These are phyloP conservation scores for Oligia strigilis DNA, from an alignment of 2,888 invertebrate genomes.

Conservation along the genomic window DNA sequence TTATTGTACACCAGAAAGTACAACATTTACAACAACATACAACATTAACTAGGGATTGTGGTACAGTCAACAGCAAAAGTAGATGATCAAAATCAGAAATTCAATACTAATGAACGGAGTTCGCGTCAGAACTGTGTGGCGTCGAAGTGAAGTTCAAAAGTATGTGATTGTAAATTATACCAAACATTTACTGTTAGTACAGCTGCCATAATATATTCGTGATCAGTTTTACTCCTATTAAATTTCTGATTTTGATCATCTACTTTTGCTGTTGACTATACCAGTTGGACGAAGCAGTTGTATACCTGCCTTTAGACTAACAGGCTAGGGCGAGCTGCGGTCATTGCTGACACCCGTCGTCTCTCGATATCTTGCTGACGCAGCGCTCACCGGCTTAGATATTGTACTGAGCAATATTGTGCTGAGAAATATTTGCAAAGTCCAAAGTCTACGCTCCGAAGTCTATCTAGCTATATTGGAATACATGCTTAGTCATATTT, in stretches of 20 bases:
- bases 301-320: neutral
- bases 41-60: neutral
- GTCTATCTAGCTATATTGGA: neutral
- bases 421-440: neutral
- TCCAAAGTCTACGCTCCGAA: neutral
- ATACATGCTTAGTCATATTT: neutral
- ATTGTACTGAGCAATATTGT: slow-evolving; percentile 11
- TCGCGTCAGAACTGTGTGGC: too few species aligned
- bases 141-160: too few species aligned
- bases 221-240: too few species aligned
- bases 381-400: slow-evolving; percentile 4
- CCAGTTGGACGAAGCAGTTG: neutral
- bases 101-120: too few species aligned
- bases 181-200: too few species aligned
- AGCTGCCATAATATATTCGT: too few species aligned
- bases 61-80: neutral
- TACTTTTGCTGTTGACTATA: too few species aligned
- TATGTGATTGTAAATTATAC: too few species aligned
- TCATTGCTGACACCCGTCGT: neutral
- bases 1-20: too few species aligned
- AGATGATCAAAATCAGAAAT: too few species aligned
- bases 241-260: too few species aligned
- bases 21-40: neutral
- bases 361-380: slow-evolving; percentile 13
- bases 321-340: neutral